These are phyloP conservation scores for Harpegnathos saltator DNA, from an alignment of 1,140 invertebrate genomes.

Conservation along the genomic window DNA sequence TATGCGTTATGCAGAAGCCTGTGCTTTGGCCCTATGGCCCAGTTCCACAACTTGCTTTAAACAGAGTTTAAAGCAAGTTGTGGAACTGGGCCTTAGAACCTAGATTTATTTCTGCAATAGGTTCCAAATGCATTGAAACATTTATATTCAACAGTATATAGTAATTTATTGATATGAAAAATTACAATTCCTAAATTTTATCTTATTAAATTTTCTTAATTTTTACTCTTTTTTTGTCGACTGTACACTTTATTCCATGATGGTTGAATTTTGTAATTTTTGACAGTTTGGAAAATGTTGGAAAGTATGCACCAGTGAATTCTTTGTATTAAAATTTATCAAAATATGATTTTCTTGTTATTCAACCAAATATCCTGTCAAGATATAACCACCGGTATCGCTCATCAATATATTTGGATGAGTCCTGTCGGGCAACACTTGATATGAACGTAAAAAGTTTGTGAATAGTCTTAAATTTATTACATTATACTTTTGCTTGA, in stretches of 20 bases:
- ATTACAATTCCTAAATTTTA: not conserved
- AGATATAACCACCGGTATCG: conserved; percentile 91
- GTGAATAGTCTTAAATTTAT: conserved; percentile 92
- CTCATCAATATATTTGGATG: conserved; percentile 94
- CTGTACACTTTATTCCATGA: not conserved
- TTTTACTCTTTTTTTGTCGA: not conserved
- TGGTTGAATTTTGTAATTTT: not conserved
- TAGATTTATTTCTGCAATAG: too few species aligned
- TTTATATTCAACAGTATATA: too few species aligned
- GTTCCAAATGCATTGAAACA: too few species aligned
- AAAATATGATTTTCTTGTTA: conserved; percentile 11
- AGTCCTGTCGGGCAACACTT: conserved; percentile 93
- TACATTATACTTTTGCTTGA: conserved; percentile 90
- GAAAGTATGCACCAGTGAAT: not conserved
- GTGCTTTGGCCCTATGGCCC: too few species aligned
- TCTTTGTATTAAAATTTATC: conserved; percentile 27
- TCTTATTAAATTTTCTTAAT: not conserved
- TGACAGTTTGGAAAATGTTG: too few species aligned
- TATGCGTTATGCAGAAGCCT: too few species aligned
- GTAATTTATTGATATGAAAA: conserved; percentile 12
- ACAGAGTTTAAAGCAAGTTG: too few species aligned
- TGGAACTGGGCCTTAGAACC: too few species aligned
- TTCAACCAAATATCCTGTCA: conserved; percentile 89
- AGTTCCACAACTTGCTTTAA: too few species aligned
- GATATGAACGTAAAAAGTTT: conserved; percentile 95